Base-by-base conservation (phyloP, 2,888 invertebrate genomes). In the Teleiodes luculella region DNA sequence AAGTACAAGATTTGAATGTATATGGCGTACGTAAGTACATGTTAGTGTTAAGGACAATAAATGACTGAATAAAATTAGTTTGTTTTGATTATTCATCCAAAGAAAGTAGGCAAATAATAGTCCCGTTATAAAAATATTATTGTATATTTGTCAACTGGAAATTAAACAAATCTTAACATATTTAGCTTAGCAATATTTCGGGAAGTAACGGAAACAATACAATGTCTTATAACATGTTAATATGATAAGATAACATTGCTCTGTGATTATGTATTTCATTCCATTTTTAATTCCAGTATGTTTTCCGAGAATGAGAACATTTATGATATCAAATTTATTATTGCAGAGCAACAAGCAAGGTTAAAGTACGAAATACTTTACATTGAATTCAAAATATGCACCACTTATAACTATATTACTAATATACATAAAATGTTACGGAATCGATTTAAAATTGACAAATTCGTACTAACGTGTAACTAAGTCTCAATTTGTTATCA, bases 61-160 rank as follows among this genome's bases (percentile, higher is more conserved):
- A 28, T 43, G 43, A 43, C 43, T 43, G 43, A 43, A n/a, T 28
- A 5, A 11, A 1, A 20, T 11, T 41, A 7, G 3, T 43, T n/a
- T 28, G 13, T n/a, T 43, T 43, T 13, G 1, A 20, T 43, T n/a
- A 5, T 39, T 39, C 8, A 39, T 18, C 18, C 6, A 8, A 11
- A 18, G 2, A 7, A 6, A 36, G 39, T 16, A 41, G 11, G 6
- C 62, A 68, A 68, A 69, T 58, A 66, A 57, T 53, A 58, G 46
- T 57, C 31, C 50, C 54, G 39, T 59, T 69, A 63, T 75, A 76
- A 80, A 83, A 87, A 87, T 85, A 86, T 79, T 80, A 80, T 80
- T 78, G 80, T 85, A 83, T 87, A 88, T 88, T 87, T 88, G 86
- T 88, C 88, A 88, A 88, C 87, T 83, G 84, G 83, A 83, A 79